Evolutionary conservation across 2,797 vertebrate species (phyloP).

Genomic region (Iguana delicatissima): DNA sequence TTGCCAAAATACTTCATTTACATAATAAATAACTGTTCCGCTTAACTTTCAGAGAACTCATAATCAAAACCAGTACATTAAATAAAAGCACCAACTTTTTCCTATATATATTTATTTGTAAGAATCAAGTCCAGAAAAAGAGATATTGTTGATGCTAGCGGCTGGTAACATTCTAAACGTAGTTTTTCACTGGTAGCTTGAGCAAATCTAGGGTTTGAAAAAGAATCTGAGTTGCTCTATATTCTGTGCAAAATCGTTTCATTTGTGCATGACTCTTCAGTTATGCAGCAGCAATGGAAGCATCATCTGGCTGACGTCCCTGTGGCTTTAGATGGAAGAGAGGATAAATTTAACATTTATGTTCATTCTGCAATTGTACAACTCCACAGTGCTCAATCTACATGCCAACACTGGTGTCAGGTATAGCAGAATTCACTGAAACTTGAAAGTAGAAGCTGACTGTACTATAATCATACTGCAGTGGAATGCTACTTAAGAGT

Average conservation of each 20-base stretch:
- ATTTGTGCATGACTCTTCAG: slow-evolving; percentile 45
- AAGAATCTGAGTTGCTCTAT: slow-evolving; percentile 10
- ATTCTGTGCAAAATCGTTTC: slow-evolving; percentile 52
- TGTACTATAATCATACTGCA: background rate
- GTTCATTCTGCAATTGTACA: background rate
- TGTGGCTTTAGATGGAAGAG: slow-evolving; percentile 87
- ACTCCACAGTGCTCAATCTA: background rate
- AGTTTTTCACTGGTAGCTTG: slow-evolving; percentile 61
- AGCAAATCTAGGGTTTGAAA: slow-evolving; percentile 63
- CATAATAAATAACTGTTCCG: slow-evolving; percentile 47
- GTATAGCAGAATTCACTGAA: background rate
- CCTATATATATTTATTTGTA: slow-evolving; percentile 65
- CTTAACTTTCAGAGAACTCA: slow-evolving; percentile 49
- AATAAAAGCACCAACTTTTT: slow-evolving; percentile 59
- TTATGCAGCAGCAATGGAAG: slow-evolving; percentile 91
- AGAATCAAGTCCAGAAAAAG: slow-evolving; percentile 57
- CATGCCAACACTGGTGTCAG: background rate
- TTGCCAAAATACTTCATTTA: slow-evolving; percentile 42
- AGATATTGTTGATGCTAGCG: slow-evolving; percentile 52
- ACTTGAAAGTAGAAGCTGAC: background rate
- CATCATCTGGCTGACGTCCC: slow-evolving; percentile 88
- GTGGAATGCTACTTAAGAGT: background rate
- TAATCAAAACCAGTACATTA: slow-evolving; percentile 43
- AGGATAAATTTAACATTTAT: background rate
- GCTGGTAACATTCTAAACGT: slow-evolving; percentile 60